A percentile compares a stretch with the other conserved stretches of the same genome.
phyloP scores from a whole-genome alignment of 2,888 invertebrate species.

The Bimastos eiseni region DNA sequence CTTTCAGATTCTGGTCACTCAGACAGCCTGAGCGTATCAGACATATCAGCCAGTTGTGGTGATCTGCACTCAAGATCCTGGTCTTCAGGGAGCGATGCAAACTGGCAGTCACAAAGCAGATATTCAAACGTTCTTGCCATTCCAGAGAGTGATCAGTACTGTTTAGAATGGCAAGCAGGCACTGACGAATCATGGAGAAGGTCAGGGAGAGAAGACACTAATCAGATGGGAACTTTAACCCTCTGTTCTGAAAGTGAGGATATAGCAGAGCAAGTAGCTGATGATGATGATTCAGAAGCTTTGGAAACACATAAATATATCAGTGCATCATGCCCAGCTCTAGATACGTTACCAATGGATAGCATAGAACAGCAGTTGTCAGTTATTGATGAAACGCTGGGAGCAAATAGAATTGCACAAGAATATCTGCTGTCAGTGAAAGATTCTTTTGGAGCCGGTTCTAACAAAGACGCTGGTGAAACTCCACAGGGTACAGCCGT shows the following conservation, averaged over 20 bases:
- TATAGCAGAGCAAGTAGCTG: not conserved
- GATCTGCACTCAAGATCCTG: not conserved
- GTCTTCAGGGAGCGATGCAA: not conserved
- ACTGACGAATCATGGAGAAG: not conserved
- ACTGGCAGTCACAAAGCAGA: not conserved
- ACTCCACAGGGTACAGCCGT: not conserved
- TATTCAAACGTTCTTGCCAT: not conserved
- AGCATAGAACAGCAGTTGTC: not conserved
- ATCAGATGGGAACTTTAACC: not conserved
- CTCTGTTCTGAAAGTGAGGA: not conserved
- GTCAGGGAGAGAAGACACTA: not conserved
- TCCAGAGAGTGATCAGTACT: not conserved
- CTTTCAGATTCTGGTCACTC: slow-evolving; percentile 1
- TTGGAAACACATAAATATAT: not conserved
- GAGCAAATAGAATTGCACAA: not conserved
- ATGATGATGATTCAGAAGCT: not conserved
- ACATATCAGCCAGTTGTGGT: not conserved
- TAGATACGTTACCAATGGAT: not conserved
- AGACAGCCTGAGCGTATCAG: not conserved
- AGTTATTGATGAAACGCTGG: not conserved
- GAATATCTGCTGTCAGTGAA: not conserved
- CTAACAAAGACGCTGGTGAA: not conserved
- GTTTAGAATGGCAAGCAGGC: not conserved
- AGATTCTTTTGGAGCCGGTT: not conserved
- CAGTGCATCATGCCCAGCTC: not conserved